Conservation (phyloP, 2,113 vertebrate species). For the Pangasianodon hypophthalmus region DNA sequence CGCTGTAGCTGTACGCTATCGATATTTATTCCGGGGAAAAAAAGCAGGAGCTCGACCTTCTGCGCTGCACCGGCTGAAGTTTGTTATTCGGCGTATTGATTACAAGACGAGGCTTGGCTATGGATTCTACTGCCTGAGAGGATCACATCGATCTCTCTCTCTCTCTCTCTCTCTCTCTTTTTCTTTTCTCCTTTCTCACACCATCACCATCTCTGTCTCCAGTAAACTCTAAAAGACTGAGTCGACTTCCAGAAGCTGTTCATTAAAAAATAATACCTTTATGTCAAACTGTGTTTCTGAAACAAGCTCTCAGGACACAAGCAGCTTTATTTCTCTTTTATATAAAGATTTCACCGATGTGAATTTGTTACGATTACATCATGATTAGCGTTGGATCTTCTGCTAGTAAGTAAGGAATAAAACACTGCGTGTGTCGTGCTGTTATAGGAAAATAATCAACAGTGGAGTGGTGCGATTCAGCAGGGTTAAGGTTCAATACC, state of each 20-base stretch:
- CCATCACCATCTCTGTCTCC: not conserved
- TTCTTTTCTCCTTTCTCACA: not conserved
- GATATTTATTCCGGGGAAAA: constrained; percentile 5
- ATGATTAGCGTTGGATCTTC: not conserved
- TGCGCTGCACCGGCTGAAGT: constrained; percentile 22
- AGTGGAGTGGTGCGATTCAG: not conserved
- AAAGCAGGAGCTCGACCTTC: constrained; percentile 18
- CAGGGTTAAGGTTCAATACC: too few relatives aligned
- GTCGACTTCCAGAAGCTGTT: constrained; percentile 22
- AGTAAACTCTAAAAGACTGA: not conserved
- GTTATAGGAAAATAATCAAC: not conserved
- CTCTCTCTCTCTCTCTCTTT: constrained; percentile 2
- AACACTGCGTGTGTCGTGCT: not conserved
- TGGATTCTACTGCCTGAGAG: constrained; percentile 7
- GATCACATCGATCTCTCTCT: constrained; percentile 27
- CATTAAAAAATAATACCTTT: not conserved
- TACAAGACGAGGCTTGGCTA: not conserved
- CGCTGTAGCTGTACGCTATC: not conserved
- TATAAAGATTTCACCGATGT: not conserved
- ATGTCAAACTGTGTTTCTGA: not conserved
- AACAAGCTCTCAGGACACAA: not conserved
- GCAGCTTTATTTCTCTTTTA: not conserved
- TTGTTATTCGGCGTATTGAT: constrained; percentile 46
- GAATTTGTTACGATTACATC: not conserved
- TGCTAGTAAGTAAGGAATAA: not conserved